Evolutionary conservation across 2,888 invertebrate genomes (phyloP).

Genomic region (Drosophila ustulata): DNA sequence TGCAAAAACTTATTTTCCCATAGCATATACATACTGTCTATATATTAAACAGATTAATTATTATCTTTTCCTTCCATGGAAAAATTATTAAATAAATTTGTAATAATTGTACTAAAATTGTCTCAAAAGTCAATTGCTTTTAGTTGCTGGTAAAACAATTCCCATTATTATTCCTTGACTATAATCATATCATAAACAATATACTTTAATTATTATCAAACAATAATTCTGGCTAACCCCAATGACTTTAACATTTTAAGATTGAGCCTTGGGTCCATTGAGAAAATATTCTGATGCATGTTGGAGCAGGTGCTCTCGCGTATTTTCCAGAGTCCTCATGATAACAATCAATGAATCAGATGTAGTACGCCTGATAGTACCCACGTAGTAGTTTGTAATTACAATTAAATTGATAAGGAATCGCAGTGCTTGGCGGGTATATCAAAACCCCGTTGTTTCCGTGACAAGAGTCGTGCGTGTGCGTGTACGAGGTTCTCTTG

Average conservation of each 20-base stretch:
- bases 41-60: too few relatives aligned
- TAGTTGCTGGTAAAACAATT: too few relatives aligned
- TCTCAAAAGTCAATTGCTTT: too few relatives aligned
- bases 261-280: conserved; percentile 7
- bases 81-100: too few relatives aligned
- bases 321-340: conserved; percentile 27
- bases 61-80: too few relatives aligned
- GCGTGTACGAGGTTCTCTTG: conserved; percentile 7
- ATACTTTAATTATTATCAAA: too few relatives aligned
- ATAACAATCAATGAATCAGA: conserved; percentile 34
- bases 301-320: conserved; percentile 15
- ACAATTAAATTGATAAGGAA: conserved; percentile 59
- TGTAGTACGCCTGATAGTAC: conserved; percentile 16
- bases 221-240: too few relatives aligned
- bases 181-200: too few relatives aligned
- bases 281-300: conserved; percentile 23
- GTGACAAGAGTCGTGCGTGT: conserved; percentile 12
- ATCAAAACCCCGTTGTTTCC: conserved; percentile 21
- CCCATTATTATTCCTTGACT: too few relatives aligned
- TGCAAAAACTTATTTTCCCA: too few relatives aligned
- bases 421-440: conserved; percentile 1
- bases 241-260: not conserved
- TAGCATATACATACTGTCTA: too few relatives aligned
- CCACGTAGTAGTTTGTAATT: conserved; percentile 30
- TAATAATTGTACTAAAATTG: too few relatives aligned